A percentile compares a stretch with the other conserved stretches of the same genome.
Conservation (phyloP, 2,113 vertebrate genomes). For the Neotoma lepida region DNA sequence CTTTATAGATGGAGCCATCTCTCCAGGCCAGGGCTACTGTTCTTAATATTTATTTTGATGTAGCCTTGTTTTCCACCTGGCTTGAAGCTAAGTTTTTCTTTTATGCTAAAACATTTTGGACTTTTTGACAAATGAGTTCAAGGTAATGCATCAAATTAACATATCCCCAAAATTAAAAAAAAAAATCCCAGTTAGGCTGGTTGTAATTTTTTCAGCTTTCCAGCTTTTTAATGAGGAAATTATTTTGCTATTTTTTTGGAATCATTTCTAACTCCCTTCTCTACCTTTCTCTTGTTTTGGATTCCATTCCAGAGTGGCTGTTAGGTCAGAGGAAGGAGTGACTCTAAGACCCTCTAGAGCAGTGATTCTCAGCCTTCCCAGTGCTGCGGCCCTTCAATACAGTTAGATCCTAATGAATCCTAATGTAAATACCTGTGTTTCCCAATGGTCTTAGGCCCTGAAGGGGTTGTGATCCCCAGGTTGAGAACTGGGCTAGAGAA, state of each 20-base stretch:
- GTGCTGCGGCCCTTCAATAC: no score
- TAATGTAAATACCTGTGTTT: not conserved
- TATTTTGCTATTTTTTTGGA: slow-evolving; percentile 28
- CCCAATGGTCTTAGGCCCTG: no score
- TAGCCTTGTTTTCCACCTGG: not conserved
- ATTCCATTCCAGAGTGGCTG: not conserved
- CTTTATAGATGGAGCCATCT: not conserved
- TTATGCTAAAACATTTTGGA: not conserved
- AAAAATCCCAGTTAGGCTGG: not conserved
- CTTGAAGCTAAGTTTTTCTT: not conserved
- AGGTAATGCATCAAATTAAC: not conserved
- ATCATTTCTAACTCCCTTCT: not conserved
- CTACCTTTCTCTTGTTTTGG: not conserved
- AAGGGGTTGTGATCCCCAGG: not conserved
- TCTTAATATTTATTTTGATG: not conserved
- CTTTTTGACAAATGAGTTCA: slow-evolving; percentile 30
- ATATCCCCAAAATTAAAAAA: not conserved
- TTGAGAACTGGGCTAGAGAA: not conserved
- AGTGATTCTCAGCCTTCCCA: not conserved
- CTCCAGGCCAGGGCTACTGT: not conserved
- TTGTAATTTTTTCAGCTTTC: not conserved
- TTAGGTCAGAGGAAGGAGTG: not conserved
- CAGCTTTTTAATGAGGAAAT: slow-evolving; percentile 47
- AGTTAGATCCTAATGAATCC: no score
- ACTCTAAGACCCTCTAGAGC: not conserved